Evolutionary conservation across 2,113 vertebrate species (phyloP).

Genomic region (Indri indri): DNA sequence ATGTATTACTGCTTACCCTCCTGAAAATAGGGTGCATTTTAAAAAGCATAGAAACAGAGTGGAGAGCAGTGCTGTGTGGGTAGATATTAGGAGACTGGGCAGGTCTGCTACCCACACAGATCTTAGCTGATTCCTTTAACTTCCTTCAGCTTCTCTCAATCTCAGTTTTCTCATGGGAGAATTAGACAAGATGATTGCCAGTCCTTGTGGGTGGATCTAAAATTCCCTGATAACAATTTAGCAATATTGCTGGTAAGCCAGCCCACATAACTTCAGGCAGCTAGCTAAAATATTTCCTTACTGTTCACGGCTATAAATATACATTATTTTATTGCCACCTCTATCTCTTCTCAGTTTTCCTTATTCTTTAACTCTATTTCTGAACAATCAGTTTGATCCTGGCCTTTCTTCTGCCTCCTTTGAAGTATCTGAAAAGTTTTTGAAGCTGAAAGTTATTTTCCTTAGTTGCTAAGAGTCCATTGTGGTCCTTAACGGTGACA

Average conservation of each 20-base stretch:
- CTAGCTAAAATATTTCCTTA: not conserved
- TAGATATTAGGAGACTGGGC: fast-evolving
- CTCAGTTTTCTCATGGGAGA: not conserved
- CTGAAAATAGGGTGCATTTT: not conserved
- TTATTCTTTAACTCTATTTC: not conserved
- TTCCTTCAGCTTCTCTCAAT: not conserved
- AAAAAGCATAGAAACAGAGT: not conserved
- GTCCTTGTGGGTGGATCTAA: not conserved
- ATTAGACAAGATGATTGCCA: not conserved
- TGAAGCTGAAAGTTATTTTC: not conserved
- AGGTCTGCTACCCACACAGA: too few relatives aligned
- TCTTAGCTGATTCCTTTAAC: not conserved
- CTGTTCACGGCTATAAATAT: not conserved
- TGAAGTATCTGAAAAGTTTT: not conserved
- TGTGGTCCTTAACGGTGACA: not conserved
- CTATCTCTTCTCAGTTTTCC: not conserved
- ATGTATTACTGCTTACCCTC: not conserved
- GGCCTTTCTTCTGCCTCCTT: not conserved
- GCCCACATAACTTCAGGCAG: not conserved
- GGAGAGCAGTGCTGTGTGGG: not conserved
- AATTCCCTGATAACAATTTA: not conserved
- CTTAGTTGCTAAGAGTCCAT: not conserved
- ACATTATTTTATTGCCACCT: not conserved
- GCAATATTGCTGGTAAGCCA: not conserved
- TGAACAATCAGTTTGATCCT: not conserved